Evolutionary conservation across 2,888 invertebrate genomes (phyloP), one percentile per base, ranked within the genome.

Genomic region (Caenorhabditis zanzibari): DNA sequence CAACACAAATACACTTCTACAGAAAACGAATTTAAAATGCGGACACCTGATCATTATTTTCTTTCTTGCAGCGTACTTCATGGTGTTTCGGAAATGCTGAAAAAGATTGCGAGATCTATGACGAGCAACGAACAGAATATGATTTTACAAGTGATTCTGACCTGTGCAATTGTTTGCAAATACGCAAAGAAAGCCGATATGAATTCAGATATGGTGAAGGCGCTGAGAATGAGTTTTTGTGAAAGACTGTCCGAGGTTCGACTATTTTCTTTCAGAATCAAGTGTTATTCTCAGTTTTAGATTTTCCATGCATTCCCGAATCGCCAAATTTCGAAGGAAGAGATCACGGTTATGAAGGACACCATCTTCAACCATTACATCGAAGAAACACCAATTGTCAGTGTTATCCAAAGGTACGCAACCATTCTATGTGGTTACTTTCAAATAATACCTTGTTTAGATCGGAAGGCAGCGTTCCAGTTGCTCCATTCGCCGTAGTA

Each of bases 291-390:
- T 54, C 24, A 19, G 7, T 12, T 54, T 63, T 72, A 87, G 88
- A 69, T 88, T 16, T 86, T 88, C 76, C 66, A 85, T 19, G 84
- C 87, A 1, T 88, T 85, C 75, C 86, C 86, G 28, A 61, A 75
- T 41, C 81, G 85, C 6, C 32, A 76, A 26, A 66, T 86, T 28
- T 19, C 56, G 7, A 69, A 59, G 19, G 81, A 77, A 22, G 80
- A 72, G 28, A 58, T 82, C n/a, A 26, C 47, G 9, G 58, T 82
- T 2, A 24, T 84, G 19, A 74, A 75, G 35, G 44, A 69, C 12
- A 28, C 35, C 10, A 72, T 84, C 61, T 52, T 84, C n/a, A 47
- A 61, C 5, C 19, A 32, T 14, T 75, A 66, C 24, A 66, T 75
- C 7, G 47, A 71, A 9, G 72, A 80, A 26, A 44, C 61, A 22